Evolutionary conservation across 2,888 invertebrate species (phyloP), one percentile per base, ranked within the genome.

Genomic region (Pilophorus perplexus): DNA sequence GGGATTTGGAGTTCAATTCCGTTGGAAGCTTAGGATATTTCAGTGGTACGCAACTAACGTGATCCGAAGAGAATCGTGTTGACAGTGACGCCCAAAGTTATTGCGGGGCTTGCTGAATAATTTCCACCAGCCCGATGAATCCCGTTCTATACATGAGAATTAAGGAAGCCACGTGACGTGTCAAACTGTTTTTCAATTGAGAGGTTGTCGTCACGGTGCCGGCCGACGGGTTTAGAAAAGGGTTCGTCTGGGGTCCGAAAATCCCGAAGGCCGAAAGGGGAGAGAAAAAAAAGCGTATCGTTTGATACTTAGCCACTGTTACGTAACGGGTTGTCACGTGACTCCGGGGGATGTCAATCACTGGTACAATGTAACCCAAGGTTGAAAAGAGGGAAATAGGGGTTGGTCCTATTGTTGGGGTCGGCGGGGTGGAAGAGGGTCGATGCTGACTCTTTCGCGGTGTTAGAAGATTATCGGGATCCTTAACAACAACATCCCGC

Each of bases 111-210:
- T n/a, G 62, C 48, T 62, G 48, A 62, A 62, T 62, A 62, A 38
- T 62, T 59, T 62, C 22, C 44, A 12, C 18, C 42, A 22, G n/a
- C 27, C 25, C 27, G 23, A 33, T n/a, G 28, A 54, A 18, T 16
- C 55, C 38, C 48, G 8, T 46, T n/a, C n/a, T n/a, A n/a, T n/a
- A n/a, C n/a, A n/a, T n/a, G n/a, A n/a, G 62, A 62, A 62, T 62
- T 40, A 44, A 33, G 46, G 33, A 62, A 46, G 62, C 62, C 62
- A 62, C 62, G 62, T 48, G 62, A 44, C 62, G 25, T 46, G 62
- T 62, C 62, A 62, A 62, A 62, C 46, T 62, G 62, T 62, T 62
- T 46, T 62, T 62, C 62, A 62, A 62, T 62, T 48, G 62, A 62
- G 62, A 62, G 44, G 48, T 62, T 46, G 62, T 62, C 62, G 62